Percentiles rank a stretch among this genome's conserved stretches.
Evolutionary conservation across 2,888 invertebrate species (phyloP).

Genomic region (Apamea crenata): DNA sequence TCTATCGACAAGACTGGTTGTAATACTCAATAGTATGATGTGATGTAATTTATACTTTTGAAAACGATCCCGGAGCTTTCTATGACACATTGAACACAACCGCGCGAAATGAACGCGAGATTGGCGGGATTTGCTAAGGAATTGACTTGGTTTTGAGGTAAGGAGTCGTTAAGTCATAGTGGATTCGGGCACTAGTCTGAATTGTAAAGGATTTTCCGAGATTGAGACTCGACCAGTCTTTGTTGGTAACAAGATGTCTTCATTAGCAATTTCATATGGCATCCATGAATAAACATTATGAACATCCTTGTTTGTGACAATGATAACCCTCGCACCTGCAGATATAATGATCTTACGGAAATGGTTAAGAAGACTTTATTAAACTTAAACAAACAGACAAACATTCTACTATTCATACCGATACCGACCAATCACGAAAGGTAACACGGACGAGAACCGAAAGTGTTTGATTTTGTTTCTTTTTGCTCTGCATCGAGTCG

Average conservation of each 20-base stretch:
- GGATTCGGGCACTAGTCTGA: background rate
- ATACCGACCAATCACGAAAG: constrained; percentile 57
- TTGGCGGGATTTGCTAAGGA: background rate
- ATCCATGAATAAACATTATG: background rate
- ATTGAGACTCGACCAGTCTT: background rate
- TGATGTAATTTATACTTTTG: background rate
- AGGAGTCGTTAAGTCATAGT: background rate
- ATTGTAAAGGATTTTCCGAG: constrained; percentile 10
- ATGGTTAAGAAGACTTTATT: background rate
- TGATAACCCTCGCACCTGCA: background rate
- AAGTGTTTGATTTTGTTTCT: constrained; percentile 75
- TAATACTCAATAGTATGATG: background rate
- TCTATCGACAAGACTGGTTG: background rate
- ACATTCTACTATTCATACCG: constrained; percentile 4
- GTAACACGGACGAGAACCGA: constrained; percentile 74
- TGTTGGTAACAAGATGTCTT: background rate
- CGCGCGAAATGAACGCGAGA: background rate
- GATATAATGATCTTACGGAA: background rate
- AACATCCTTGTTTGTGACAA: background rate
- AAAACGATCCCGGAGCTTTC: background rate
- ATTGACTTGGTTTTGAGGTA: background rate
- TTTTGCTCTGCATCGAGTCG: constrained; percentile 56
- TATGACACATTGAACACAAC: background rate
- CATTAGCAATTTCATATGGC: background rate
- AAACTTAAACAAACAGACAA: background rate